phyloP scores from a whole-genome alignment of 2,797 vertebrate genomes.

The Takifugu ocellatus region DNA sequence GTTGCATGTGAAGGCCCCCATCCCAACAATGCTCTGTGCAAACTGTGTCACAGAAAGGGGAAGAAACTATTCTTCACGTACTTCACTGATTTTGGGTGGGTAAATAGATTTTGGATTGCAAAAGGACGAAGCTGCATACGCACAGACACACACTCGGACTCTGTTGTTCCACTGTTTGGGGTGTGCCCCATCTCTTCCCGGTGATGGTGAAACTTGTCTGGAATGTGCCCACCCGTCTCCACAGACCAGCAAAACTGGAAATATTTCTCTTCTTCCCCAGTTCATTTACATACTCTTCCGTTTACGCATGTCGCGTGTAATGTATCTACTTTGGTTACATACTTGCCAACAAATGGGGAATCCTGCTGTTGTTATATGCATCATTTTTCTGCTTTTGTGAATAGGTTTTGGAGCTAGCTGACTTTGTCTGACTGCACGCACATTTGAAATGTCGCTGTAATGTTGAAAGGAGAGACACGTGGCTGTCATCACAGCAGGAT shows the following conservation, averaged over 20 bases:
- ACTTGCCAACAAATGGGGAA: constrained; percentile 3
- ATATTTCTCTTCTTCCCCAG: background rate
- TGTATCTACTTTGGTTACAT: constrained; percentile 10
- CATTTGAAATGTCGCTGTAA: too few relatives aligned
- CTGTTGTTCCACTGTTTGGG: constrained; percentile 19
- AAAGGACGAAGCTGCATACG: background rate
- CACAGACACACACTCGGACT: background rate
- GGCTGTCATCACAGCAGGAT: too few relatives aligned
- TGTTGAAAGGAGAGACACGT: too few relatives aligned
- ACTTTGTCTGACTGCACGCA: too few relatives aligned
- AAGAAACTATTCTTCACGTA: constrained; percentile 40
- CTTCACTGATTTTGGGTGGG: constrained; percentile 18
- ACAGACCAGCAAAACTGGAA: constrained; percentile 31
- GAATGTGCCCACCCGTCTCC: constrained; percentile 34
- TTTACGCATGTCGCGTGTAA: background rate
- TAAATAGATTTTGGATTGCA: constrained; percentile 27
- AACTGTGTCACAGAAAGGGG: constrained; percentile 22
- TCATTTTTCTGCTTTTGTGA: background rate
- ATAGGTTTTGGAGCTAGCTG: too few relatives aligned
- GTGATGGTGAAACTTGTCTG: constrained; percentile 23
- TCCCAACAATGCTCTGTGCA: background rate
- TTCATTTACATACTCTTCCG: background rate
- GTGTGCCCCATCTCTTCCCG: constrained; percentile 31
- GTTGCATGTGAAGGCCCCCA: background rate
- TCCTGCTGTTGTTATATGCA: background rate